Base-by-base conservation (phyloP, 2,888 invertebrate genomes). In the Temnothorax unifasciatus region DNA sequence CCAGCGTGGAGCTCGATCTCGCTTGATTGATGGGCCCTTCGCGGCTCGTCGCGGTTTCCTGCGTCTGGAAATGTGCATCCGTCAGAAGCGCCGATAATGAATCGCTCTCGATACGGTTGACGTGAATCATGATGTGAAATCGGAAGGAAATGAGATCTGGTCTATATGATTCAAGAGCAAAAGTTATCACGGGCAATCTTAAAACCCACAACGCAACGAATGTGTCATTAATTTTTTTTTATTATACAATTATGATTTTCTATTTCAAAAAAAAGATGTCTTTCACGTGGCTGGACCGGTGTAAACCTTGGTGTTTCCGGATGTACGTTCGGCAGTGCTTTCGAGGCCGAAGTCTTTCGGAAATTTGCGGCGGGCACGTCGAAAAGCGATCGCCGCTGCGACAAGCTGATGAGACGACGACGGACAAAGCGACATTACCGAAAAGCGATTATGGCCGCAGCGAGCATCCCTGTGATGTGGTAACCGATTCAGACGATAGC, bases 321-420 rank as follows among this genome's bases (percentile, higher is more conserved):
- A 47, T 15, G 15, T 34, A 38, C 47, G 18, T 61, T 71, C 73
- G 9, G 21, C 3, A 13, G 59, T 3, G 59, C 34, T 81, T n/a
- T 71, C 59, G 8, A 87, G 85, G 57, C 92, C 92, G 73, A 91
- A 91, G 85, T 94, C 92, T 84, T 91, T 93, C 0, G 94, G 93
- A 87, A 94, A 94, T 85, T 92, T 94, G 21, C 90, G 88, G 15
- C 94, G 92, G 15, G 94, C 94, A n/a, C 91, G 91, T 79, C 91
- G 92, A 77, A 94, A 94, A 38, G 94, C 94, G 21, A 91, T 83
- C 13, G 93, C 77, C 38, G 94, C 93, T 11, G 93, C 94, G 2
- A 90, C 92, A 50, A 92, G 89, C 86, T 93, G 93, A 86, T 92
- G 92, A 38, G 93, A 93, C 83, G 92, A 88, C 13, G 92, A 91